Evolutionary conservation across 2,113 vertebrate species (phyloP).

Genomic region (Natator depressus): DNA sequence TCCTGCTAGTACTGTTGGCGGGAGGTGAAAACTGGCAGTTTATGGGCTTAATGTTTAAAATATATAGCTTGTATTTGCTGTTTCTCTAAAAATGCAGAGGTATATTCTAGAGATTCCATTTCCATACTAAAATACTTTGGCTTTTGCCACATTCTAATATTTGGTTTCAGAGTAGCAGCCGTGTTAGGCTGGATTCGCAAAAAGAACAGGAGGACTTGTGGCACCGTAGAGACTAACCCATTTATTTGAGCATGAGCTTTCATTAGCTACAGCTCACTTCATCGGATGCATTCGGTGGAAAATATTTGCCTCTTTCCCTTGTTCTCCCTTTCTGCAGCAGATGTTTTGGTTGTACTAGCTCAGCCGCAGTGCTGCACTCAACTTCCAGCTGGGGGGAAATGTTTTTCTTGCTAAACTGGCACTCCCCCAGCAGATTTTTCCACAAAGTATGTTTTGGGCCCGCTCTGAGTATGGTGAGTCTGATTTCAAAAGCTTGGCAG

Average conservation of each 20-base stretch:
- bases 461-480: slow-evolving; percentile 40
- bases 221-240: too few relatives aligned
- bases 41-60: fast-evolving
- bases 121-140: neutral
- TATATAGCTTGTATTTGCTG: fast-evolving
- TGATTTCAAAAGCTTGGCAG: slow-evolving; percentile 30
- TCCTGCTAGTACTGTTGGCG: neutral
- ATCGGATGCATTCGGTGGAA: too few relatives aligned
- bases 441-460: slow-evolving; percentile 58
- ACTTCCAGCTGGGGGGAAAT: slow-evolving; percentile 63
- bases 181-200: too few relatives aligned
- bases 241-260: too few relatives aligned
- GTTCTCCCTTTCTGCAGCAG: slow-evolving; percentile 14
- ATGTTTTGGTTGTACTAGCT: neutral
- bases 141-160: neutral
- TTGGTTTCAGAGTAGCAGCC: neutral
- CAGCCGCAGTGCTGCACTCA: neutral
- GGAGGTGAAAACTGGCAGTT: neutral
- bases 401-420: slow-evolving; percentile 62
- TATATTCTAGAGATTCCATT: neutral
- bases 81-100: neutral
- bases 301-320: neutral
- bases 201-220: too few relatives aligned
- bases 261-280: too few relatives aligned
- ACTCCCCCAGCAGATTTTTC: slow-evolving; percentile 54